A percentile compares a stretch with the other conserved stretches of the same genome.
Conservation (phyloP, 2,113 vertebrate genomes). For the Mastomys coucha region DNA sequence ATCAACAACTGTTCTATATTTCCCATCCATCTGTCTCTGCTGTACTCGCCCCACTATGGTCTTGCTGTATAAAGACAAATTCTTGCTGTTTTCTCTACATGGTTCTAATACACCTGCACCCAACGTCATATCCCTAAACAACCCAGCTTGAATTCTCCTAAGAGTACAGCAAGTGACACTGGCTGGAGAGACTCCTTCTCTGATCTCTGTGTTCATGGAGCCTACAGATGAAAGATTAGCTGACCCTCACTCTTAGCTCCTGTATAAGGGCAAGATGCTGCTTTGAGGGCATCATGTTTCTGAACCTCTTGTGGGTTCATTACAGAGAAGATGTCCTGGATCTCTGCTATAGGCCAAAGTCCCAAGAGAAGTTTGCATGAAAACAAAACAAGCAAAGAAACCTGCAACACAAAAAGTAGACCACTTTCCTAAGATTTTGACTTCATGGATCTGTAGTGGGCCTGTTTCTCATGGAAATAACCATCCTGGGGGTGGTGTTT, state of each 20-base stretch:
- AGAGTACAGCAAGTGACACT: not conserved
- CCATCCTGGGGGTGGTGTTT: not conserved
- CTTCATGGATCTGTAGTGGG: not conserved
- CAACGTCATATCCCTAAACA: not conserved
- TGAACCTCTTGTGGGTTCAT: not conserved
- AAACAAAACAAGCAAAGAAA: not conserved
- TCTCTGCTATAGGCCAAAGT: not conserved
- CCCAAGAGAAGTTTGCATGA: not conserved
- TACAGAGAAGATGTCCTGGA: not conserved
- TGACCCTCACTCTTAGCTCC: not conserved
- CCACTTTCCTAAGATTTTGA: not conserved
- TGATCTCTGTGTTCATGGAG: not conserved
- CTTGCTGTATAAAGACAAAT: not conserved
- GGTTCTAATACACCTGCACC: not conserved
- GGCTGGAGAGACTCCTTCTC: not conserved
- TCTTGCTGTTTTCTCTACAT: not conserved
- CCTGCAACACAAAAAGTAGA: not conserved
- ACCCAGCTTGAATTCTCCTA: not conserved
- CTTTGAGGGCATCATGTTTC: not conserved
- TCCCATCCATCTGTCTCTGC: not conserved
- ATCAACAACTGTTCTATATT: not conserved
- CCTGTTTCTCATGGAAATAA: not conserved
- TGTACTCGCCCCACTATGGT: not conserved
- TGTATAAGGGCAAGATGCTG: not conserved
- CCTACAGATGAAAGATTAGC: not conserved